These are phyloP conservation scores for Gobio gobio DNA, from an alignment of 2,113 vertebrate genomes.

Conservation along the genomic window DNA sequence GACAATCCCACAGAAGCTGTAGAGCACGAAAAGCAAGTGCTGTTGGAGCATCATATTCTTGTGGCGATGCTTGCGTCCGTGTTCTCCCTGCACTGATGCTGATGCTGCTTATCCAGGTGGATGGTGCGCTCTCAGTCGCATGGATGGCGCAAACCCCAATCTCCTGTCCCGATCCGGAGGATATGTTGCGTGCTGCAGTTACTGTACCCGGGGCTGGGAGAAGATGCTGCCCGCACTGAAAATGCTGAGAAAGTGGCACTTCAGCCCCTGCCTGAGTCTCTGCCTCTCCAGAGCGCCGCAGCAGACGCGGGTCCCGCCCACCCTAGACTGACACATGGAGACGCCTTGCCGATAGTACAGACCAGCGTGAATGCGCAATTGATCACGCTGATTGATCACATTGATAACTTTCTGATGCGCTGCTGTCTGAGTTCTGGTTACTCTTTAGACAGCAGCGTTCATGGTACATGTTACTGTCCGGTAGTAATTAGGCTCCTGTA, in stretches of 20 bases:
- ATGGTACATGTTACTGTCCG: background rate
- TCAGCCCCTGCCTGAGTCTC: constrained; percentile 65
- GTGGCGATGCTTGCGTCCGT: constrained; percentile 63
- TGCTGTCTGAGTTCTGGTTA: background rate
- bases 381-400: constrained; percentile 2
- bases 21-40: constrained; percentile 77
- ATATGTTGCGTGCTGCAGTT: constrained; percentile 56
- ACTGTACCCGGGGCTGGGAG: constrained; percentile 69
- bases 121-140: constrained; percentile 67
- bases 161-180: constrained; percentile 65
- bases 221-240: constrained; percentile 66
- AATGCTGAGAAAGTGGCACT: constrained; percentile 72
- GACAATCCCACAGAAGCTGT: constrained; percentile 75
- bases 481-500: background rate
- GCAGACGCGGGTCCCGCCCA: constrained; percentile 77
- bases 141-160: constrained; percentile 61
- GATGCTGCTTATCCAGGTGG: constrained; percentile 76
- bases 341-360: constrained; percentile 73
- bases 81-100: constrained; percentile 52
- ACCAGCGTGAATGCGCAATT: background rate
- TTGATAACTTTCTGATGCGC: background rate
- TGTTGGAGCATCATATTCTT: constrained; percentile 79
- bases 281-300: constrained; percentile 75
- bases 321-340: constrained; percentile 76
- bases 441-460: background rate